Conservation (phyloP, 2,797 vertebrate genomes). For the Poeciliopsis infans region DNA sequence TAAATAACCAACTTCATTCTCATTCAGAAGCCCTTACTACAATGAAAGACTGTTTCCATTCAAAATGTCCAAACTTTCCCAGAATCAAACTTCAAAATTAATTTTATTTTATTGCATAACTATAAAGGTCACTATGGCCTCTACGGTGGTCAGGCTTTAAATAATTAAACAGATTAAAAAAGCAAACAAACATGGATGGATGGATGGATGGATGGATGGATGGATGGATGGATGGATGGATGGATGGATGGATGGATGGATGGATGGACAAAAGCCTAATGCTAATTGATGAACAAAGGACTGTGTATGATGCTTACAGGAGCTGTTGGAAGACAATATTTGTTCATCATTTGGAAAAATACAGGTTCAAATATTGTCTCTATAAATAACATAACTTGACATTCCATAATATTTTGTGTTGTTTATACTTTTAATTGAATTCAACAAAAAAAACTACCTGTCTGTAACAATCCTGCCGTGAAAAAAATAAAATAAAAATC, state of each 20-base stretch:
- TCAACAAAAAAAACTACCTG: not conserved
- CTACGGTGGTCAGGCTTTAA: not conserved
- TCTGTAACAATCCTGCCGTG: constrained; percentile 35
- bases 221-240: not conserved
- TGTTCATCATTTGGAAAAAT: not conserved
- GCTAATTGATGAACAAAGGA: constrained; percentile 83
- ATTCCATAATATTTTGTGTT: not conserved
- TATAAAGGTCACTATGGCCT: not conserved
- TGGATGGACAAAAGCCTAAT: not conserved
- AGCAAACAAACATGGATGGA: not conserved
- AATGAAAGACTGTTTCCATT: not conserved
- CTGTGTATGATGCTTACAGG: constrained; percentile 89
- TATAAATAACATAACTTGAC: not conserved
- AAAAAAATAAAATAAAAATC: constrained; percentile 17
- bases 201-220: not conserved
- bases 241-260: not conserved
- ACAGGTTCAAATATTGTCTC: not conserved
- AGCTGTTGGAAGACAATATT: constrained; percentile 86
- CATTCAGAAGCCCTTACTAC: not conserved
- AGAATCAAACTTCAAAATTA: not conserved
- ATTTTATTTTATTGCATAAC: not conserved
- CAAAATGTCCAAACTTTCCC: not conserved
- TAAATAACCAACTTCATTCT: not conserved
- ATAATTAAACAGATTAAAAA: not conserved
- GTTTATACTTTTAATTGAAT: not conserved